Evolutionary conservation across 2,888 invertebrate species (phyloP).

Genomic region (Hecatera dysodea): DNA sequence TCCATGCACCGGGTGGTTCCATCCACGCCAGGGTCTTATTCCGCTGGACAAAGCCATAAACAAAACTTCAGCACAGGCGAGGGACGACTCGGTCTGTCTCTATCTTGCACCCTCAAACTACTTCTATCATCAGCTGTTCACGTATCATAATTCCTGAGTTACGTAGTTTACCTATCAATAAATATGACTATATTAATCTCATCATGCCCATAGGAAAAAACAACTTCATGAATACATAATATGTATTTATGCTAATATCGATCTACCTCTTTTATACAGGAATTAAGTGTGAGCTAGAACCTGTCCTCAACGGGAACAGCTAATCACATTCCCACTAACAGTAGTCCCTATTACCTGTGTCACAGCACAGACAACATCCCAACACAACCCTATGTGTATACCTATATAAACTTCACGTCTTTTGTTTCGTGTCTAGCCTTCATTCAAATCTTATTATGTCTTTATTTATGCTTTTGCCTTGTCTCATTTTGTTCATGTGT

Average conservation of each 20-base stretch:
- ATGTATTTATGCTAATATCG: constrained; percentile 59
- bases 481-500: constrained; percentile 73
- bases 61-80: constrained; percentile 88
- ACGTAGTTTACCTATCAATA: constrained; percentile 73
- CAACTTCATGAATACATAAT: constrained; percentile 50
- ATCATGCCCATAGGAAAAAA: constrained; percentile 69
- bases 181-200: constrained; percentile 83
- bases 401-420: constrained; percentile 1
- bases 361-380: too few relatives aligned
- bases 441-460: constrained; percentile 4
- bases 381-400: constrained; percentile 1
- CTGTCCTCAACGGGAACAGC: constrained; percentile 24
- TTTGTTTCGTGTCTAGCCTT: constrained; percentile 14
- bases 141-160: constrained; percentile 81
- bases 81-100: constrained; percentile 90
- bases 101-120: constrained; percentile 79
- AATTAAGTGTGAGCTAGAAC: constrained; percentile 40
- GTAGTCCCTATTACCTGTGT: constrained; percentile 5
- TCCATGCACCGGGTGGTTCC: constrained; percentile 83
- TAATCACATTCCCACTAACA: constrained; percentile 26
- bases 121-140: constrained; percentile 75
- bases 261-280: constrained; percentile 32
- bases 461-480: constrained; percentile 58
- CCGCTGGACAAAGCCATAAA: constrained; percentile 90
- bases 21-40: constrained; percentile 88